Evolutionary conservation across 2,888 invertebrate genomes (phyloP).

Genomic region (Morpho helenor): DNA sequence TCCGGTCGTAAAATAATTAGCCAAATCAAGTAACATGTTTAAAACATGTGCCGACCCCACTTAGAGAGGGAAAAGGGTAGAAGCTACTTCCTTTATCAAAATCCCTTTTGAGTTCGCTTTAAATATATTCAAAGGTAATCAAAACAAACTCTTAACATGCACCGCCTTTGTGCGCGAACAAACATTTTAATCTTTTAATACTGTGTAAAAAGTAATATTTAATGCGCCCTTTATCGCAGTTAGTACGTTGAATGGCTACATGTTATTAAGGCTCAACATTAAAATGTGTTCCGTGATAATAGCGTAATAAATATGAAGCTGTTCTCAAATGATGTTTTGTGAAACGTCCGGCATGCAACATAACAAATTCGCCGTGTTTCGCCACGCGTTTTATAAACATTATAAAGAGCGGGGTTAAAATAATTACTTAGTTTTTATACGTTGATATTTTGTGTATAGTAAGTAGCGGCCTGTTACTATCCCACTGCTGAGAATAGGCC

Average conservation of each 20-base stretch:
- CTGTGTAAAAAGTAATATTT: constrained; percentile 14
- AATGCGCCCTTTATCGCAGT: constrained; percentile 13
- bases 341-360: constrained; percentile 27
- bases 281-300: constrained; percentile 30
- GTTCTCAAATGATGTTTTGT: constrained; percentile 28
- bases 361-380: constrained; percentile 22
- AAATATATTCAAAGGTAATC: constrained; percentile 2
- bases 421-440: not conserved
- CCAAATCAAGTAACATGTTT: no score
- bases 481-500: no score
- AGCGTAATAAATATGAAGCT: constrained; percentile 28
- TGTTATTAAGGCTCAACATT: constrained; percentile 25
- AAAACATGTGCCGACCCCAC: no score
- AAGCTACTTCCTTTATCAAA: no score
- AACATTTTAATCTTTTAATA: constrained; percentile 18
- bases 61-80: no score
- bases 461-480: no score
- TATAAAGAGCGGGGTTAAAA: constrained; percentile 5
- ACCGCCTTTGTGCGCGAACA: constrained; percentile 8
- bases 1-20: no score
- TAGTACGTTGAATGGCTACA: constrained; percentile 19
- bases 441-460: no score
- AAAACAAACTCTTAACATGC: not conserved
- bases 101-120: no score
- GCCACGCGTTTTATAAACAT: constrained; percentile 16